Evolutionary conservation across 2,113 vertebrate species (phyloP), one percentile per base, ranked within the genome.

Genomic region (Neotragus moschatus): DNA sequence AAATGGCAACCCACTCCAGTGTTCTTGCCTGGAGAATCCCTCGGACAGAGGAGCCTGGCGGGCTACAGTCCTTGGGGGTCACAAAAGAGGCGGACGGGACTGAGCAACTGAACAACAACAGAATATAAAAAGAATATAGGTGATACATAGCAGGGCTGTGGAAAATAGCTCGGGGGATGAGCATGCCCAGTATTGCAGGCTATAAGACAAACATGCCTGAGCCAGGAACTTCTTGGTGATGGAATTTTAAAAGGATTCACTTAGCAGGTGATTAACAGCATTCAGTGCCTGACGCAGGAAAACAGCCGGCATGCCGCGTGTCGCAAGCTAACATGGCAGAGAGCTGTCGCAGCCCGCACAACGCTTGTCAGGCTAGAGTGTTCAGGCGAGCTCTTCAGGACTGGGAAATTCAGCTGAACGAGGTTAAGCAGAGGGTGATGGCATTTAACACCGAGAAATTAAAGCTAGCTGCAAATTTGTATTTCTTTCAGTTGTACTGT

Each of bases 291-390:
- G 26, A 12, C 33, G 23, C 28, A 82, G 28, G 95, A 43, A 84
- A 91, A 53, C 28, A 80, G 53, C 53, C 25, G n/a, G 6, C 91
- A 9, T 28, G 16, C 63, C 49, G 12, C 4, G 11, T 70, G 92
- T 58, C 33, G 7, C 96, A 79, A 82, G 25, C 75, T 88, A 11
- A 21, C 58, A 7, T 13, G 49, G 33, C 6, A 91, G 80, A 79
- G 47, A 55, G 4, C 25, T 13, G 43, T 39, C n/a, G 19, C 25
- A n/a, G 0, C 15, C 4, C 5, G 10, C 58, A 5, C 4, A 66
- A 2, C 36, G 39, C 88, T 49, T 36, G 60, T 81, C 70, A 60
- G 2, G 84, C 13, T 51, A 63, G n/a, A 60, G 13, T 5, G 66
- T 89, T 33, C 45, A 51, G 25, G 45, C 33, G 61, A 79, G 79